phyloP scores from a whole-genome alignment of 2,888 invertebrate genomes.

The Chrysodeixis includens region DNA sequence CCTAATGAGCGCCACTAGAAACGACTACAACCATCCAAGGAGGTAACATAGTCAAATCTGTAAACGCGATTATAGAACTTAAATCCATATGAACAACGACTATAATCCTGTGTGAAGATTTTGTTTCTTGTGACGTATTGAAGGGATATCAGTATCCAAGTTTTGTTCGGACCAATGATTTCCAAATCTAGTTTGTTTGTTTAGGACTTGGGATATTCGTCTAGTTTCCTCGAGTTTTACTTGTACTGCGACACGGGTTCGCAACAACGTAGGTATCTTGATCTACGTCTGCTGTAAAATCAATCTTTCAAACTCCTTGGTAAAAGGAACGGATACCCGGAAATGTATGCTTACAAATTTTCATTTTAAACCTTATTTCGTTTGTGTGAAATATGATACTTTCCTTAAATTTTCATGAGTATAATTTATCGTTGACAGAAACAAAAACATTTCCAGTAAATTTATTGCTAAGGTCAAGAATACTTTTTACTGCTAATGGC shows the following conservation, averaged over 20 bases:
- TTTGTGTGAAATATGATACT: no score
- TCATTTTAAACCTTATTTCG: no score
- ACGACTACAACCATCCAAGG: constrained; percentile 17
- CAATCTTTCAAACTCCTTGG: constrained; percentile 30
- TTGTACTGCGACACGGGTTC: constrained; percentile 50
- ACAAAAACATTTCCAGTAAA: constrained; percentile 5
- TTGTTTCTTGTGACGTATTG: constrained; percentile 34
- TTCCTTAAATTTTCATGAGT: no score
- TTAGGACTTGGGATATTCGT: constrained; percentile 72
- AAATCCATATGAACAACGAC: constrained; percentile 17
- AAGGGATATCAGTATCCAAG: constrained; percentile 56
- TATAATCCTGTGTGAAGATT: constrained; percentile 29
- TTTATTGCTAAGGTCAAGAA: constrained; percentile 5
- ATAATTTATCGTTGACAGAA: not conserved
- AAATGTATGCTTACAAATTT: no score
- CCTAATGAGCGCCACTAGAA: constrained; percentile 54
- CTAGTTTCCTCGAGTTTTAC: constrained; percentile 60
- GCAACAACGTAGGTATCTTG: constrained; percentile 25
- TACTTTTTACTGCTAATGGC: constrained; percentile 2
- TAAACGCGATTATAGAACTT: constrained; percentile 14
- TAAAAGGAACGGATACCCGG: not conserved
- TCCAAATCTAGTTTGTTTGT: constrained; percentile 76
- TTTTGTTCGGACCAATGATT: constrained; percentile 72
- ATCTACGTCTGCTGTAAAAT: constrained; percentile 39
- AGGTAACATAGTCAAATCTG: not conserved